Evolutionary conservation across 2,888 invertebrate genomes (phyloP).

Genomic region (Heliconius aoede): DNA sequence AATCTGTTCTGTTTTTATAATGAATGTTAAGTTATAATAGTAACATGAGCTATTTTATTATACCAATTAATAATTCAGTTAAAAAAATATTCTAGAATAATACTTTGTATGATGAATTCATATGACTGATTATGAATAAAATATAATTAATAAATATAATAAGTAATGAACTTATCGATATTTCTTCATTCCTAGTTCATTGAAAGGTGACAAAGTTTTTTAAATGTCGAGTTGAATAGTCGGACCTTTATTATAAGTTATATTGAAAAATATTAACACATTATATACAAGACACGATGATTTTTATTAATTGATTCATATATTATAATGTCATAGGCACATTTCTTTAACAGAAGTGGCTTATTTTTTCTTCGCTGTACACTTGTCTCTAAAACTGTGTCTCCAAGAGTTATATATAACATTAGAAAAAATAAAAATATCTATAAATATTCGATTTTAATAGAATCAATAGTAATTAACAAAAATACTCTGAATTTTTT

Average conservation of each 20-base stretch:
- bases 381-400: too few species aligned
- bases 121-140: too few species aligned
- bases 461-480: too few species aligned
- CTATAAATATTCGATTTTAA: too few species aligned
- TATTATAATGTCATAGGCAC: constrained; percentile 18
- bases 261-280: constrained; percentile 15
- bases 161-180: too few species aligned
- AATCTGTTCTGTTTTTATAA: too few species aligned
- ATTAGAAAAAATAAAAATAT: not conserved
- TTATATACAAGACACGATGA: constrained; percentile 21
- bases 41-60: too few species aligned
- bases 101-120: too few species aligned
- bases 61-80: too few species aligned
- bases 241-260: constrained; percentile 1
- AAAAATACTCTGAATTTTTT: too few species aligned
- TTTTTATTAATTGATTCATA: constrained; percentile 14
- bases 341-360: constrained; percentile 20
- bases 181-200: constrained; percentile 5
- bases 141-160: not conserved
- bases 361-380: not conserved
- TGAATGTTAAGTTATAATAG: too few species aligned
- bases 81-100: too few species aligned
- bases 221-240: constrained; percentile 19
- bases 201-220: constrained; percentile 21
- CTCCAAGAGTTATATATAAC: constrained; percentile 3